Evolutionary conservation across 2,113 vertebrate species (phyloP).

Genomic region (Ovibos moschatus): DNA sequence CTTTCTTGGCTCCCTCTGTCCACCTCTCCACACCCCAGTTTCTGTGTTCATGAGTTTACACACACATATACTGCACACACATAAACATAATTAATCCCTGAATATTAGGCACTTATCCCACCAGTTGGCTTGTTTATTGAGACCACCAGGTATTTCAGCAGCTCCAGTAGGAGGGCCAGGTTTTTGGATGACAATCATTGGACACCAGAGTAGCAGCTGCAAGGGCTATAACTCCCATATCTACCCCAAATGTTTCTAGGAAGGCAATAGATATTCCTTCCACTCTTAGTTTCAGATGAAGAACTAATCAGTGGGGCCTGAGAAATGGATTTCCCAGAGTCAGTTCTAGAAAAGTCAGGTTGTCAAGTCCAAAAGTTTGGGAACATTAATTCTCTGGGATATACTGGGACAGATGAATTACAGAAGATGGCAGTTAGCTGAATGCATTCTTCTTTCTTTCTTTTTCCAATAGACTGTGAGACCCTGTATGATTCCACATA

Average conservation of each 20-base stretch:
- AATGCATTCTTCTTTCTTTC: neutral
- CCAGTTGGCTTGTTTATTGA: neutral
- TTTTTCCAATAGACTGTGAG: neutral
- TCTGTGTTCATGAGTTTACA: too few relatives aligned
- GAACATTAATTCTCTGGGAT: neutral
- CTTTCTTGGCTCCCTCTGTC: neutral
- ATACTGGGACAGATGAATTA: neutral
- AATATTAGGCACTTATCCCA: neutral
- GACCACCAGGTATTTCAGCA: neutral
- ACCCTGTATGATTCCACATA: neutral
- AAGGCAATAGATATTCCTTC: neutral
- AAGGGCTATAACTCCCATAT: neutral
- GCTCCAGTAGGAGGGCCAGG: neutral
- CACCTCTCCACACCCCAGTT: fast-evolving
- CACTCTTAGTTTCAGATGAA: neutral
- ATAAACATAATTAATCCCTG: too few relatives aligned
- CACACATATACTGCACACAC: neutral
- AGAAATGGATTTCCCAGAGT: neutral
- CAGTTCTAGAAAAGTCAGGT: neutral
- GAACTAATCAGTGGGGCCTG: neutral
- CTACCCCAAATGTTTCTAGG: neutral
- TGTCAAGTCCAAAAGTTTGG: neutral
- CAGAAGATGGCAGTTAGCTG: neutral
- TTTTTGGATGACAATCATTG: fast-evolving
- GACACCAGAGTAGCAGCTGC: neutral